Evolutionary conservation across 1,140 invertebrate genomes (phyloP), one percentile per base, ranked within the genome.

Genomic region (Coboldia fuscipes): DNA sequence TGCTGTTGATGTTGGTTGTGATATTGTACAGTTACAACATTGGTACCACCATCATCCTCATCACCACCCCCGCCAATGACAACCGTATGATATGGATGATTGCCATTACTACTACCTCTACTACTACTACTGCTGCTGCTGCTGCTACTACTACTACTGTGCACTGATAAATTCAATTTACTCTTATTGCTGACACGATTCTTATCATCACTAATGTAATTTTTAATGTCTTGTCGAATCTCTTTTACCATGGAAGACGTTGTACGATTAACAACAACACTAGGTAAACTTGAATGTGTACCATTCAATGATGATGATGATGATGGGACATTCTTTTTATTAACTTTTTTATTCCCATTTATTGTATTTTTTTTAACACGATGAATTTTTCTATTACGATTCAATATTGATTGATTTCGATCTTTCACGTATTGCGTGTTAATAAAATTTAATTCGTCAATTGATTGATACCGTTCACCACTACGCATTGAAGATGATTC

Each of bases 371-470:
- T 32, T 32, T 32, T 32, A 8, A 12, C 21, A 3, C 18, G 10
- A 19, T 8, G 10, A 12, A 19, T 4, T 19, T 5, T 27, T 27
- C 14, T 27, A 27, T 14, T 27, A 10, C 12, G 12, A n/a, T 10
- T 27, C 14, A 14, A 27, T 14, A 27, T 27, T 14, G 27, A 24
- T 13, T 27, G 14, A 17, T 37, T 37, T 27, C 21, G 23, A 27
- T 33, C 36, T 37, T 32, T 54, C 51, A 54, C 51, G 51, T 54
- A 54, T 46, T 54, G 51, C 47, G 48, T 52, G 43, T 52, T 51
- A 41, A 51, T 50, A 38, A 51, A 54, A 54, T 54, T 54, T 46
- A 51, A 36, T 36, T 36, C 35, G 19, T 36, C 31, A 30, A n/a
- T n/a, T 7, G 13, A 14, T 21, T 20, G 15, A 20, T 27, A 27